Evolutionary conservation across 2,797 vertebrate species (phyloP).

Genomic region (Megalops cyprinoides): DNA sequence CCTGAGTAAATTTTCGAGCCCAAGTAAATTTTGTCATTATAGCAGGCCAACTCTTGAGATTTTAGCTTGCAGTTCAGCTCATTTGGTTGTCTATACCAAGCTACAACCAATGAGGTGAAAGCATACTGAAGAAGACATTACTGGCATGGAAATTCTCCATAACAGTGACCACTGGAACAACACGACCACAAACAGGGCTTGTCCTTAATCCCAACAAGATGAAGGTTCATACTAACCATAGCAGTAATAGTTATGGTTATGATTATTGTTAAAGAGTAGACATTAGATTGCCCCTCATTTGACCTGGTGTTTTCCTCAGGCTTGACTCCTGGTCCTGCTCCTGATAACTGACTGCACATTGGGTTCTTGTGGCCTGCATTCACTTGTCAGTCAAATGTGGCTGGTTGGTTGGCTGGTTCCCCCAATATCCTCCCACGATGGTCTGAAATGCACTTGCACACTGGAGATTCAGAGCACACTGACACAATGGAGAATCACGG

Average conservation of each 20-base stretch:
- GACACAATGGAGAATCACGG: conserved; percentile 2
- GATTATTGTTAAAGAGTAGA: too few species aligned
- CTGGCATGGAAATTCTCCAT: background rate
- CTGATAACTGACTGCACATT: conserved; percentile 19
- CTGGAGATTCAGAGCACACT: conserved; percentile 45
- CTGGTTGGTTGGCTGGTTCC: conserved; percentile 55
- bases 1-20: too few species aligned
- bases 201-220: background rate
- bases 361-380: conserved; percentile 79
- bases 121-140: background rate
- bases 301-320: background rate
- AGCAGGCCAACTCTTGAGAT: background rate
- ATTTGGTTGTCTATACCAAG: background rate
- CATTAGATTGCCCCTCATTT: background rate
- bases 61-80: background rate
- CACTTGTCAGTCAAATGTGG: conserved; percentile 49
- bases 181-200: background rate
- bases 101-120: background rate
- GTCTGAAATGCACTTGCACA: conserved; percentile 18
- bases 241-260: too few species aligned
- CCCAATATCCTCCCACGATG: conserved; percentile 38
- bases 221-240: background rate
- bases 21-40: too few species aligned
- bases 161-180: background rate
- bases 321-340: background rate